Conservation (phyloP, 2,797 vertebrate species). For the Poeciliopsis presidionis region DNA sequence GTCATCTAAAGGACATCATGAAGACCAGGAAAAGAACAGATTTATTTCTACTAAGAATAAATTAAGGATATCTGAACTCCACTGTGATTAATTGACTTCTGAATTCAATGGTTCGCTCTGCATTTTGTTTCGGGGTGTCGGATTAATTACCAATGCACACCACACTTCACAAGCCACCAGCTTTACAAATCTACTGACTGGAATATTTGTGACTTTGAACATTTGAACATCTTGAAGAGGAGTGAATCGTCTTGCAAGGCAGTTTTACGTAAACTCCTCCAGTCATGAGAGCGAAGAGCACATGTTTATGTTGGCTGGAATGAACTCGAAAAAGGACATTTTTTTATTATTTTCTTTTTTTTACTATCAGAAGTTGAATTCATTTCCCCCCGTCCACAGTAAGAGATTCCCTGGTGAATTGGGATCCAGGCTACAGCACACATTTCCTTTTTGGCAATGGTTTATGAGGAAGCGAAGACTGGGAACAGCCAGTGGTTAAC, state of each 20-base stretch:
- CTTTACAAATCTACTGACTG: neutral
- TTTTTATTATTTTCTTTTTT: slow-evolving; percentile 1
- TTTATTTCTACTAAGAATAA: neutral
- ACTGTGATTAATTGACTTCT: neutral
- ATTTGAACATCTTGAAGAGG: neutral
- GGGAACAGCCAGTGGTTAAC: slow-evolving; percentile 67
- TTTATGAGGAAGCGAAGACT: slow-evolving; percentile 62
- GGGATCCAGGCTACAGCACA: slow-evolving; percentile 56
- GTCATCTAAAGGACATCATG: neutral
- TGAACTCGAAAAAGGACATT: slow-evolving; percentile 12
- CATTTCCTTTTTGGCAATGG: slow-evolving; percentile 67
- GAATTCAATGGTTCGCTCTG: neutral
- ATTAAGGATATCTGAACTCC: neutral
- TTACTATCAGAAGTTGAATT: slow-evolving; percentile 33
- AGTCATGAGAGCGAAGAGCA: slow-evolving; percentile 9
- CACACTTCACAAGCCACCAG: neutral
- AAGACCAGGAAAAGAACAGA: neutral
- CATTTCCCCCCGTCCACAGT: slow-evolving; percentile 31
- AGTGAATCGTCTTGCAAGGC: neutral
- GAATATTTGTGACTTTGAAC: neutral
- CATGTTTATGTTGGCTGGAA: slow-evolving; percentile 32
- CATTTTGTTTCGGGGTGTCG: neutral
- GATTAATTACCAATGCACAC: neutral
- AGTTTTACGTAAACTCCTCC: neutral
- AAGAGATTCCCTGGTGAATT: slow-evolving; percentile 56